These are phyloP conservation scores for Papio anubis DNA, from an alignment of 2,113 vertebrate species.

Conservation along the genomic window DNA sequence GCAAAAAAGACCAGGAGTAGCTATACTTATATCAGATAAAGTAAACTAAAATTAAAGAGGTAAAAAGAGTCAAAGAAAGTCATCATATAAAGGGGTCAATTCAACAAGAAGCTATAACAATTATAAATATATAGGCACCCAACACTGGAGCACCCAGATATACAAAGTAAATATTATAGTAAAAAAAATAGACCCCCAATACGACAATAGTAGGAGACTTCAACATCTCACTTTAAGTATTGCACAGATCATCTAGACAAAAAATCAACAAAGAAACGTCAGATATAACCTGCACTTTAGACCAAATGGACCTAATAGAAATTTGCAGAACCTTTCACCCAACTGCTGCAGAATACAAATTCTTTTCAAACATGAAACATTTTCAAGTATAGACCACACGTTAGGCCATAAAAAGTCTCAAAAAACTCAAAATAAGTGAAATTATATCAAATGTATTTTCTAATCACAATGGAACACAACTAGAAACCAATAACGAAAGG, in stretches of 20 bases:
- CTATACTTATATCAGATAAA: neutral
- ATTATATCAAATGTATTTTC: neutral
- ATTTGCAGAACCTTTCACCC: neutral
- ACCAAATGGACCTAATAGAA: neutral
- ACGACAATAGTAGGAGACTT: neutral
- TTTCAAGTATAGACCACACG: neutral
- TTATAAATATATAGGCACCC: neutral
- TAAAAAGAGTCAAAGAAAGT: neutral
- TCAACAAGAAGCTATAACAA: neutral
- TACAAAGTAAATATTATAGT: neutral
- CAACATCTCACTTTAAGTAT: neutral
- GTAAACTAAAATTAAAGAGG: neutral
- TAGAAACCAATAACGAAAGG: neutral
- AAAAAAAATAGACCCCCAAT: neutral
- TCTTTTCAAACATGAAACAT: neutral
- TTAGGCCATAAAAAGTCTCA: neutral
- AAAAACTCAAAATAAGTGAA: neutral
- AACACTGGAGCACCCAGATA: neutral
- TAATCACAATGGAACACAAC: neutral
- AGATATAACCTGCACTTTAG: neutral
- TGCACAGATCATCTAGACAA: neutral
- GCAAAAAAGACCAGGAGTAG: neutral
- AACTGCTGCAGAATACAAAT: neutral
- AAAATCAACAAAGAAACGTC: neutral
- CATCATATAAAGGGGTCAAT: neutral